Conservation (phyloP, 1,140 invertebrate genomes). For the Drosophila nebulosa region DNA sequence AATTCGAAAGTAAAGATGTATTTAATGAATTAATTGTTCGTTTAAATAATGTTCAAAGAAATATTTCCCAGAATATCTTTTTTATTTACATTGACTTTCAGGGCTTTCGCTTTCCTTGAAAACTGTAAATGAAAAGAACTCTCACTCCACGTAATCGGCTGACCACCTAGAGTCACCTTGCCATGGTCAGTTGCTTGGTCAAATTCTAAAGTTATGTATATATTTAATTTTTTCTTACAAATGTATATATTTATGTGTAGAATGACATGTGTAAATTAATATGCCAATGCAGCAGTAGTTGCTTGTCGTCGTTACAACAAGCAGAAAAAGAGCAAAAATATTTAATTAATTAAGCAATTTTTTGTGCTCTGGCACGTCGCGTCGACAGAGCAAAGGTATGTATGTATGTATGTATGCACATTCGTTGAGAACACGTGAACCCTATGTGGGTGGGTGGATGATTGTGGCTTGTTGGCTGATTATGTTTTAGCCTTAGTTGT, state of each 20-base stretch:
- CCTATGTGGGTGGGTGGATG: neutral
- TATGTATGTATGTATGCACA: neutral
- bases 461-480: neutral
- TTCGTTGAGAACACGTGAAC: neutral
- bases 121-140: no score
- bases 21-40: neutral
- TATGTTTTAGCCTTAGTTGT: neutral
- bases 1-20: no score
- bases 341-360: conserved; percentile 2
- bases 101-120: no score
- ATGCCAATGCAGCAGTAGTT: neutral
- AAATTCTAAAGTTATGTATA: neutral
- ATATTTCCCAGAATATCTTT: no score
- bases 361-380: neutral
- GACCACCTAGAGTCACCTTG: no score
- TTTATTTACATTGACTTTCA: no score
- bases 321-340: neutral
- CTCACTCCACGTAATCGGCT: no score
- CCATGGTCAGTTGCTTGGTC: neutral
- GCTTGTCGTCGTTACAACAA: neutral
- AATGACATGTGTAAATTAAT: neutral
- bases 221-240: neutral
- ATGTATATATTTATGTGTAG: neutral
- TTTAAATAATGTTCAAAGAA: neutral
- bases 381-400: neutral